Percentiles rank a stretch among this genome's conserved stretches.
Conservation (phyloP, 2,797 vertebrate species). For the Brachymystax lenok region DNA sequence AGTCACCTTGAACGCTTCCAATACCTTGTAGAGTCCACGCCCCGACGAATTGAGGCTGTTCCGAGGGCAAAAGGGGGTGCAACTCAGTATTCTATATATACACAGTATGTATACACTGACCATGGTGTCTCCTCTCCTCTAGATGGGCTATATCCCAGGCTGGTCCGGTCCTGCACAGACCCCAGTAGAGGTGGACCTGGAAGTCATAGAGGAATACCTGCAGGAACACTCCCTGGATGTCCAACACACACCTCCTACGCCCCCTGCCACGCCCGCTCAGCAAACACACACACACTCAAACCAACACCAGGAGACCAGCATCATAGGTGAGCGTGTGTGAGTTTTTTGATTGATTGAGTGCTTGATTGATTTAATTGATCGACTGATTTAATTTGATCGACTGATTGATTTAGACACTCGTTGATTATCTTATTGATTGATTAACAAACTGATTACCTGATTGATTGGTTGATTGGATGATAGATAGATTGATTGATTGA, state of each 20-base stretch:
- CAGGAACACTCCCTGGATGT: constrained; percentile 78
- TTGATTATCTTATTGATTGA: no score
- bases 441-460: no score
- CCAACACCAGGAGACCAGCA: constrained; percentile 47
- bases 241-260: constrained; percentile 49
- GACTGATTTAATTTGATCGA: background rate
- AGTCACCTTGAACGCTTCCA: no score
- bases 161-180: constrained; percentile 57
- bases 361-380: background rate
- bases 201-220: constrained; percentile 81
- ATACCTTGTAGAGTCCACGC: no score
- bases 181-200: constrained; percentile 75
- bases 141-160: background rate
- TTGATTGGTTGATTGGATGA: no score
- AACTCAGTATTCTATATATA: background rate
- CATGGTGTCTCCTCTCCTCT: constrained; percentile 8
- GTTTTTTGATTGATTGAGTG: no score
- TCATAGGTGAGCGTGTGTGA: constrained; percentile 58
- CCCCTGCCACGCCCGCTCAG: constrained; percentile 40
- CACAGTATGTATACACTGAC: no score
- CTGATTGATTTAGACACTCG: no score
- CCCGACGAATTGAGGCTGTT: no score
- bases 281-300: constrained; percentile 38
- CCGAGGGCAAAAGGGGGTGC: no score
- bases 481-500: background rate